Evolutionary conservation across 2,113 vertebrate genomes (phyloP), one percentile per base, ranked within the genome.

Genomic region (Oxyruncus cristatus): DNA sequence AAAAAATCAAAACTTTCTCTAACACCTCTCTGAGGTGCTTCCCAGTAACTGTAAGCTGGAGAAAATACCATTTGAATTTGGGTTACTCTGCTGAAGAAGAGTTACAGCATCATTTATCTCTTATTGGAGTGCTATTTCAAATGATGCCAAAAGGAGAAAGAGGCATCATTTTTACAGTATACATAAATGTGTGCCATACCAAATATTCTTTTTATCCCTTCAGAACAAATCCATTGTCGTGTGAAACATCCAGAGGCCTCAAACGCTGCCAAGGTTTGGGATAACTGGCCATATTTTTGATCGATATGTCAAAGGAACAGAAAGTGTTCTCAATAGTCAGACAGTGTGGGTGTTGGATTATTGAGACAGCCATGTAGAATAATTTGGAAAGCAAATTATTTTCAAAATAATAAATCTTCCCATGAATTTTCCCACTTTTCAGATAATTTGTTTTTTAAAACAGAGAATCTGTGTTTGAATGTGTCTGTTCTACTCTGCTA

Each of bases 1-100:
- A 94, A 97, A 92, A 94, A 97, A 92, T 87, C 44, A 93, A 42
- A 84, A 93, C 61, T 59, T 93, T 92, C 35, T 94, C 68, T 96
- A n/a, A 80, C 63, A 67, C n/a, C n/a, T 46, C 70, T 70, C 55
- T 20, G 10, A 85, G 47, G 61, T 14, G n/a, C 28, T 83, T 96
- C 55, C 53, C 55, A 62, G 75, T 91, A 75, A 86, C 76, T 75
- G 39, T 76, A 49, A 94, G 27, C 67, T 92, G 82, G 86, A 85
- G 65, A 89, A 75, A 91, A 78, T 81, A 66, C 30, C 33, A 44
- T 90, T 76, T 84, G 86, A 46, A 74, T 93, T 62, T 66, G 19
- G 41, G 55, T 94, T 93, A 74, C 59, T 88, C 33, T 92, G 92
- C 85, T 89, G 91, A 88, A 87, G 59, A 94, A 93, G 93, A 90